Evolutionary conservation across 2,113 vertebrate species (phyloP), one percentile per base, ranked within the genome.

Genomic region (Atrichornis clamosus): DNA sequence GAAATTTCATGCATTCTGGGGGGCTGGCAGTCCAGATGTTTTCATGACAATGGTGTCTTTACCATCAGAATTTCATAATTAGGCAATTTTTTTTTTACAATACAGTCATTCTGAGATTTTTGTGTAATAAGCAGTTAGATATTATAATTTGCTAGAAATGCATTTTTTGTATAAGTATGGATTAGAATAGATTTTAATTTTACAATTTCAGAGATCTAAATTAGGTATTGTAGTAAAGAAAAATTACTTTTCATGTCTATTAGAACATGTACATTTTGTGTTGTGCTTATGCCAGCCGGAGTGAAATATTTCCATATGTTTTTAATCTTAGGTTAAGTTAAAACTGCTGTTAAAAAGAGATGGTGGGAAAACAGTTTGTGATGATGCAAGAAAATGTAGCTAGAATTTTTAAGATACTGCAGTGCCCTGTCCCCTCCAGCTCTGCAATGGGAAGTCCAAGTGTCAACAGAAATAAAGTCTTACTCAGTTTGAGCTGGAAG

Each of bases 31-130:
- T 56, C 95, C 96, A 95, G 95, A 92, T 96, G 93, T 97, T 96
- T 96, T 89, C 80, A 60, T 90, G 62, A 89, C 95, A 96, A 96
- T 96, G 33, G 69, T 90, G 88, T 87, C 93, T 93, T 95, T 92
- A 92, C 92, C 80, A 94, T 88, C 83, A 84, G 44, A 80, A 69
- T 89, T 90, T 91, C 87, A 84, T 95, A 96, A 93, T 93, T 92
- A 93, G 88, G 92, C 93, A 88, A 84, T 95, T 97, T 33, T 92
- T 89, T 90, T 91, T 96, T 96, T 94, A 89, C 92, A 97, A 93
- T 93, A 52, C 73, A 81, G 64, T 90, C 83, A 74, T 92, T 86
- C 41, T 56, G 56, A 78, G 56, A 87, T 90, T 94, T 93, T 86
- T 90, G 83, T 90, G 69, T 90, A 92, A 94, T 84, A 64, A 94